Evolutionary conservation across 1,140 invertebrate species (phyloP), one percentile per base, ranked within the genome.

Genomic region (Mycetomoellerius zeteki): DNA sequence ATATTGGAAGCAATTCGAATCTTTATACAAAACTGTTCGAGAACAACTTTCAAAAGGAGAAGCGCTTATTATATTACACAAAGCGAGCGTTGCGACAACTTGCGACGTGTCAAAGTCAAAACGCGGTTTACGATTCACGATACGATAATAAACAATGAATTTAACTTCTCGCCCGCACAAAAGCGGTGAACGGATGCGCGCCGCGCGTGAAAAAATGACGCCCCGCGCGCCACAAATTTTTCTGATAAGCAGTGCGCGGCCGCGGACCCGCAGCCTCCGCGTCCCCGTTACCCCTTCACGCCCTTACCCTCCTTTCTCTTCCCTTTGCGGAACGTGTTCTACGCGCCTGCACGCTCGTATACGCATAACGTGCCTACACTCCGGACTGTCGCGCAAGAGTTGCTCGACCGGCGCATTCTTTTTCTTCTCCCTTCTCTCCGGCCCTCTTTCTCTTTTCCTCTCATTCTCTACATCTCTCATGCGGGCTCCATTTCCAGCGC

Each of bases 381-480:
- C 81, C 88, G 76, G 89, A 85, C 85, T 90, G 89, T 91, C 91
- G 85, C 87, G 89, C 89, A 90, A 90, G 89, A 90, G 89, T 90
- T 90, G 89, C 87, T 90, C 89, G 89, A 90, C 89, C 89, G 86
- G 88, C 86, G 86, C 76, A 81, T 85, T 86, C 71, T 90, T 90
- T 87, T 89, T 90, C 62, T 76, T 77, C 64, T 47, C 56, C 19
- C 27, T 64, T 56, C 56, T 50, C 69, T 5, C 52, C 33, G 27
- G n/a, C n/a, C 30, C 60, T 85, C 24, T 88, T 12, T 62, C 64
- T 73, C 54, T 37, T 8, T 54, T 16, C n/a, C 67, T 85, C 56
- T 60, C 67, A 43, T 10, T 69, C 65, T 69, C 65, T 3, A 69
- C n/a, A 73, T 30, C 78, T 78, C 58, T 50, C 62, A 19, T 54